Base-by-base conservation (phyloP, 2,888 invertebrate genomes). In the Yponomeuta cagnagella region DNA sequence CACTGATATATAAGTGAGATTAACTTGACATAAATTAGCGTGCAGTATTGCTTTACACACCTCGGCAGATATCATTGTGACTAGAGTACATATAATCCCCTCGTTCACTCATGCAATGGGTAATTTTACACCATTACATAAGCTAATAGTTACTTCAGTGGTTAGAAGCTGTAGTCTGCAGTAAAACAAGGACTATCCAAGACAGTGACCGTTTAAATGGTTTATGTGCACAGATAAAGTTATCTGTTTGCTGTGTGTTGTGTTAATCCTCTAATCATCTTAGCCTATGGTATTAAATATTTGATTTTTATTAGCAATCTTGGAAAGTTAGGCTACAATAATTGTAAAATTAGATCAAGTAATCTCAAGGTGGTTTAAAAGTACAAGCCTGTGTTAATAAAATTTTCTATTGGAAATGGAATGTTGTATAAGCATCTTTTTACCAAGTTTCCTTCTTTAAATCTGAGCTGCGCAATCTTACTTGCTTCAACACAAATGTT, bases 21-120 rank as follows among this genome's bases (percentile, higher is more conserved):
- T 88, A 85, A 89, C 87, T 85, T 89, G 88, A 89, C 89, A 87
- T 83, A 83, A 86, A 88, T 89, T 87, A 85, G 80, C 79, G 80
- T 80, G 81, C 78, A 58, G 12, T 58, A 58, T 58, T 78, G 76
- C 23, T 31, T 58, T 48, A 71, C 68, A 63, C 43, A 90, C 90
- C 90, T 88, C 87, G 87, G 85, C 83, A 31, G n/a, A 6, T 84
- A 88, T 87, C 91, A 90, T 89, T 86, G 84, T 82, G 79, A 82
- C 79, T 79, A 79, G 74, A 79, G 79, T 77, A 79, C 76, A 74
- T 37, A 15, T 52, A 31, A 63, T 52, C 30, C 52, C 6, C 15
- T 12, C 23, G 30, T 68, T 9, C 15, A n/a, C 37, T 68, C 12
- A 15, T 15, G 65, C 12, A 65, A 31, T 43, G 33, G 58, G 43